Conservation (phyloP, 2,113 vertebrate genomes). For the pig (Sus scrofa) region T2T-Sscrofa CM000820.6:140671001-140671500, state of each 20-base stretch:
- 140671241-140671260: neutral
- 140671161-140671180: neutral
- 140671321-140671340: neutral
- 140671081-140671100: neutral
- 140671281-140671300: neutral
- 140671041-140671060: neutral
- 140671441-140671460: neutral
- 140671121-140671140: constrained; percentile 60
- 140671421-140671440: constrained; percentile 57
- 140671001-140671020: neutral
- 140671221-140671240: neutral
- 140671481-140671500: neutral
- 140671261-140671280: neutral
- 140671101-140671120: constrained; percentile 12
- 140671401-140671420: neutral
- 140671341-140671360: neutral
- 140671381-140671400: neutral
- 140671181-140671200: constrained; percentile 54
- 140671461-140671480: rapidly evolving
- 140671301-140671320: neutral
- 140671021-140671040: neutral
- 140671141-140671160: constrained; percentile 54
- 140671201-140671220: neutral
- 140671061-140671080: neutral
- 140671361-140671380: no score